Percentiles rank a stretch among this genome's conserved stretches.
Evolutionary conservation across 2,113 vertebrate species (phyloP).

Genomic region (Hippoglossus stenolepis): DNA sequence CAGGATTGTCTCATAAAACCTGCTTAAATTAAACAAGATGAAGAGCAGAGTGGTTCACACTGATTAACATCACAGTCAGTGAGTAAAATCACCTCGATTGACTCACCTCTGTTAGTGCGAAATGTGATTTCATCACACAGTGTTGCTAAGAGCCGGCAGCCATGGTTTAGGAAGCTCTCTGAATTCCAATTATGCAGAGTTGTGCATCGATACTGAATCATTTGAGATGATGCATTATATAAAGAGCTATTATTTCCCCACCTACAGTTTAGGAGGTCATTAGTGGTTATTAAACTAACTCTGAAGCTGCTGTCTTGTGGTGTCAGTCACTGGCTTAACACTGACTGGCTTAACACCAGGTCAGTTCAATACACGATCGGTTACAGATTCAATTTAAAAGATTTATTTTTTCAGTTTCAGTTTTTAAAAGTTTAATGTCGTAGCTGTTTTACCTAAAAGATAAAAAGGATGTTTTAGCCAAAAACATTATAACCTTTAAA

Average conservation of each 20-base stretch:
- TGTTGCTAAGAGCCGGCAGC: slow-evolving; percentile 31
- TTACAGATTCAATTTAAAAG: neutral
- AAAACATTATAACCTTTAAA: neutral
- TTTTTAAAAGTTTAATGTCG: neutral
- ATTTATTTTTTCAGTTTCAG: neutral
- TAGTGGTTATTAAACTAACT: neutral
- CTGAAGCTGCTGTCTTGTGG: neutral
- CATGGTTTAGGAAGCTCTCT: slow-evolving; percentile 29
- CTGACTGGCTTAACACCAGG: neutral
- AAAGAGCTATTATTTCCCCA: slow-evolving; percentile 36
- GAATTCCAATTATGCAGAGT: slow-evolving; percentile 44
- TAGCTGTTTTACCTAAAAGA: neutral
- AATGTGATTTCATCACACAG: slow-evolving; percentile 34
- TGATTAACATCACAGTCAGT: slow-evolving; percentile 26
- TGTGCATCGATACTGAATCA: slow-evolving; percentile 26
- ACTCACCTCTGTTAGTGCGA: slow-evolving; percentile 24
- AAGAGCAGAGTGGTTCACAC: slow-evolving; percentile 3
- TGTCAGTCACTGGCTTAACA: neutral
- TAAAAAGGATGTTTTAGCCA: neutral
- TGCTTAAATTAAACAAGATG: slow-evolving; percentile 18
- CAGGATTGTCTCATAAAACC: slow-evolving; percentile 30
- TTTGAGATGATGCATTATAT: slow-evolving; percentile 29
- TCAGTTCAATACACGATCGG: neutral
- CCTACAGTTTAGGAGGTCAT: slow-evolving; percentile 5
- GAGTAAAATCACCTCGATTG: slow-evolving; percentile 35